A percentile compares a stretch with the other conserved stretches of the same genome.
Conservation (phyloP, 2,888 invertebrate species). For the Selenia dentaria region DNA sequence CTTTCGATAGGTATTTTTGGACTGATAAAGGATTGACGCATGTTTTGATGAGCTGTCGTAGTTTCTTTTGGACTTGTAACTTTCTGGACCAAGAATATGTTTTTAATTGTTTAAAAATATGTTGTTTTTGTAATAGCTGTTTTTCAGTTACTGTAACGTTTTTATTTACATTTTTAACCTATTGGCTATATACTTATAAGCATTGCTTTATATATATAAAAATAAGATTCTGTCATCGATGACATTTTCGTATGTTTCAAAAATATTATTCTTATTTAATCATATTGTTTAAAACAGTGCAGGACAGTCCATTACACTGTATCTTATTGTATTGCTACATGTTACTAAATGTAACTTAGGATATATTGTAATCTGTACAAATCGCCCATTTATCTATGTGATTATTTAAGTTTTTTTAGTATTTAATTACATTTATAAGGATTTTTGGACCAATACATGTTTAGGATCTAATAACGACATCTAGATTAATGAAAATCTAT, state of each 20-base stretch:
- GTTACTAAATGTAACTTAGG: conserved; percentile 8
- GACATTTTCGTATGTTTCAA: conserved; percentile 21
- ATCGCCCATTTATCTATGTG: conserved; percentile 3
- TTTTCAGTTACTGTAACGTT: conserved; percentile 20
- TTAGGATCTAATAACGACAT: conserved; percentile 14
- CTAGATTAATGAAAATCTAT: conserved; percentile 15
- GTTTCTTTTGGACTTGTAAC: no score
- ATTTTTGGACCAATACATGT: conserved; percentile 20
- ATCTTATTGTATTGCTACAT: conserved; percentile 23
- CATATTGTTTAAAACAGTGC: conserved; percentile 15
- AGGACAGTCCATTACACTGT: not conserved
- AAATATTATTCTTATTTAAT: conserved; percentile 27
- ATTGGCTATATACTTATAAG: conserved; percentile 20
- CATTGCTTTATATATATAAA: conserved; percentile 32
- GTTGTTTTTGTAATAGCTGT: no score
- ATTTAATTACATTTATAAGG: conserved; percentile 16
- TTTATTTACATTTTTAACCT: conserved; percentile 22
- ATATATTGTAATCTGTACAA: conserved; percentile 27
- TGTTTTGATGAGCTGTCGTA: no score
- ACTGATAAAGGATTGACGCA: no score
- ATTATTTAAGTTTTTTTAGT: conserved; percentile 1
- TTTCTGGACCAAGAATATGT: no score
- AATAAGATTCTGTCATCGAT: conserved; percentile 30
- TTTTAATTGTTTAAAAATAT: no score
- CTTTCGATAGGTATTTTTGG: no score